Base-by-base conservation (phyloP, 2,113 vertebrate genomes). In the Oncorhynchus nerka region DNA sequence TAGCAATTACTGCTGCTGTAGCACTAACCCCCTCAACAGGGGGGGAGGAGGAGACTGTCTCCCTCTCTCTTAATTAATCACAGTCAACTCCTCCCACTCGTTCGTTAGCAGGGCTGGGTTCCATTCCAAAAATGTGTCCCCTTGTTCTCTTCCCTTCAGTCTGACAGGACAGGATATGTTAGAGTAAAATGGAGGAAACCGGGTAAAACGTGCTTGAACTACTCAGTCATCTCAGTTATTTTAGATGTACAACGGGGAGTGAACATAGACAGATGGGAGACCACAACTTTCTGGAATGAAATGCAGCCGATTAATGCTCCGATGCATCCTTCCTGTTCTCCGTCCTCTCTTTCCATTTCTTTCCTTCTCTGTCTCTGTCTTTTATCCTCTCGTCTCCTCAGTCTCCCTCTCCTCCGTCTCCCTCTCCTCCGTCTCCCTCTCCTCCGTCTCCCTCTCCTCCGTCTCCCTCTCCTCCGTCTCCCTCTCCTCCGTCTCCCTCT, bases 61-160 rank as follows among this genome's bases (percentile, higher is more conserved):
- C 79, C 77, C 34, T 34, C 74, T 81, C 75, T 79, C 82, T 78
- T 83, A 78, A 82, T 75, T 73, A 75, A 70, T 67, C 4, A 4
- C 51, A 55, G 51, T 55, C 3, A 55, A 55, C 51, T 55, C 51
- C 51, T 55, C 51, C 51, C 51, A 13, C 51, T 55, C 15, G 51
- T 67, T 81, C 34, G 30, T 9, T 78, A 19, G 51, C 51, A 55
- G 12, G 51, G 51, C 51, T 19, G 51, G 13, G 51, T 45, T 59
- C 39, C 3, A 75, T 84, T 84, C 2, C 1, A 82, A 86, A 86
- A 80, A 28, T 45, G 11, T 64, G 75, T 59, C 79, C 8, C 62
- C 73, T 71, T 15, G 19, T 68, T 68, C 6, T 32, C 67, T 19
- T 55, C 11, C 59, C 32, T 39, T 32, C 15, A 20, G 3, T 22